Percentiles rank a stretch among this genome's conserved stretches.
These are phyloP conservation scores for Epizoanthus rinbou DNA, from an alignment of 92 coral and sea anemone genomes.

Conservation along the genomic window DNA sequence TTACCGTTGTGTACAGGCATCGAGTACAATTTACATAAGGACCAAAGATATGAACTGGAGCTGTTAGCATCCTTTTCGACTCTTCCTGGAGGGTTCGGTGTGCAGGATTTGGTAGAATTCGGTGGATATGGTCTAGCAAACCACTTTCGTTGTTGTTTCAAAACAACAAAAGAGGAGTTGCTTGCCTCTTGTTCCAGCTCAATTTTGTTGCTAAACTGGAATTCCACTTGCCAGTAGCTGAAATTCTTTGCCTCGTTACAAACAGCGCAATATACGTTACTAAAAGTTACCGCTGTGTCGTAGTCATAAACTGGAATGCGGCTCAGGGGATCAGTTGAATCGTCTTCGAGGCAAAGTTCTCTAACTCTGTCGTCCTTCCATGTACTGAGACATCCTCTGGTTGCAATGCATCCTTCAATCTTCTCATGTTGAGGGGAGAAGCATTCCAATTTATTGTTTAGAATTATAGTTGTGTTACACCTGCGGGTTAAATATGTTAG, in stretches of 20 bases:
- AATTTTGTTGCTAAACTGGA: background rate
- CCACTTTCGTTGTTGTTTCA: background rate
- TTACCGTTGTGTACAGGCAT: background rate
- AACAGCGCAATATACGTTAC: conserved; percentile 4
- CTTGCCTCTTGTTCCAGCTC: background rate
- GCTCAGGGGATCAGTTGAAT: conserved; percentile 1
- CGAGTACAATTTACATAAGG: background rate
- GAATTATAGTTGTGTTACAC: too few relatives aligned
- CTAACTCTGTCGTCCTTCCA: background rate
- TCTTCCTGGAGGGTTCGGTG: background rate
- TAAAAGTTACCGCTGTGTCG: background rate
- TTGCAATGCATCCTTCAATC: background rate
- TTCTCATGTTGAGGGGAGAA: too few relatives aligned
- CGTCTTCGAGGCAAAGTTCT: background rate
- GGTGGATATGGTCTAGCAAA: background rate
- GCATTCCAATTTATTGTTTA: too few relatives aligned
- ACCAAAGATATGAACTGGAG: background rate
- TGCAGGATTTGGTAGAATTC: background rate
- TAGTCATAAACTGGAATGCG: conserved; percentile 17
- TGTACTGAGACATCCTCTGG: background rate
- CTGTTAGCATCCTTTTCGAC: background rate
- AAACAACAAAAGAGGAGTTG: background rate
- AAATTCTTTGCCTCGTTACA: background rate
- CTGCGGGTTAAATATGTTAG: too few relatives aligned
- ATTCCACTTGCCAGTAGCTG: background rate